phyloP scores from a whole-genome alignment of 2,888 invertebrate species.

The Noctua fimbriata region DNA sequence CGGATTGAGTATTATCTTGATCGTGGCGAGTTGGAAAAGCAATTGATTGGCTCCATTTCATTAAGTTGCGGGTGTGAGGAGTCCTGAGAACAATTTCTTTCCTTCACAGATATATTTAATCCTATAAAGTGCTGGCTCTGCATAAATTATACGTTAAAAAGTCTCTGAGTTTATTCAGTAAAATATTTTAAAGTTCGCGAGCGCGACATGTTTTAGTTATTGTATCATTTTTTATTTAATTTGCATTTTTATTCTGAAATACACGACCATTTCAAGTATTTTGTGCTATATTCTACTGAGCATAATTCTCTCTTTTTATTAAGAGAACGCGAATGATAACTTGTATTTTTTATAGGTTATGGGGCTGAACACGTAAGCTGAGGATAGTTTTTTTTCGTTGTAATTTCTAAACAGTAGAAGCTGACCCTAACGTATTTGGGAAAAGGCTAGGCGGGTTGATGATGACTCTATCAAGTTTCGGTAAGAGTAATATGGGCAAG shows the following conservation, averaged over 20 bases:
- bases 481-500: not conserved
- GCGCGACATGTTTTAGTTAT: conserved; percentile 51
- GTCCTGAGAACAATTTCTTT: conserved; percentile 38
- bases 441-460: no score
- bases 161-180: conserved; percentile 27
- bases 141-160: conserved; percentile 35
- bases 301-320: conserved; percentile 8
- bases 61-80: conserved; percentile 43
- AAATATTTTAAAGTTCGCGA: conserved; percentile 48
- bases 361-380: not conserved
- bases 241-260: conserved; percentile 52
- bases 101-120: conserved; percentile 20
- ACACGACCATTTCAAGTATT: conserved; percentile 24
- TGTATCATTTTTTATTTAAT: conserved; percentile 41
- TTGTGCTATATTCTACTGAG: conserved; percentile 13
- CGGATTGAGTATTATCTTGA: conserved; percentile 63
- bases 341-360: conserved; percentile 7
- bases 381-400: not conserved
- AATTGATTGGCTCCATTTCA: conserved; percentile 68
- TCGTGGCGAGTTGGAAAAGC: conserved; percentile 58
- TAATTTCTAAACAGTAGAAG: no score
- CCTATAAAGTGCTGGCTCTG: conserved; percentile 8
- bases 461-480: not conserved
- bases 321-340: conserved; percentile 5
- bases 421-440: no score